These are phyloP conservation scores for Atherinomorus stipes DNA, from an alignment of 2,113 vertebrate genomes.

Conservation along the genomic window DNA sequence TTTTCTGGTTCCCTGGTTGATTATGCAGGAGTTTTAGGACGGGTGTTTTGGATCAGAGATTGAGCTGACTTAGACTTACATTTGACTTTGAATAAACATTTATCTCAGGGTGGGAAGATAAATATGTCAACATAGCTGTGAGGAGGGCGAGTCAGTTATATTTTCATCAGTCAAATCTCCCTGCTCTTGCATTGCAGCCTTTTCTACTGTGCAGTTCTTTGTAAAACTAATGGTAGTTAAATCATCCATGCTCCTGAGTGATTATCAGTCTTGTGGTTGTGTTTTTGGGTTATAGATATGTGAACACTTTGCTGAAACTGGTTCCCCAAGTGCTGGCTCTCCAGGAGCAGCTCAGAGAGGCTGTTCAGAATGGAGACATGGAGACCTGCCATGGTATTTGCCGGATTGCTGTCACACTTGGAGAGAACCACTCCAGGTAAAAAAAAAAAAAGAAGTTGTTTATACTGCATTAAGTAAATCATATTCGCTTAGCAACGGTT, in stretches of 20 bases:
- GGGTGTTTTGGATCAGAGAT: conserved; percentile 55
- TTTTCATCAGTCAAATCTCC: conserved; percentile 3
- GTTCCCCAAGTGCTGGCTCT: conserved; percentile 94
- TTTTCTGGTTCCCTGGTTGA: conserved; percentile 44
- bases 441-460: too few species aligned
- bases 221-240: neutral
- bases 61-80: conserved; percentile 28
- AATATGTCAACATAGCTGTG: conserved; percentile 45
- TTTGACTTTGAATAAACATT: conserved; percentile 56
- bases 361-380: conserved; percentile 97
- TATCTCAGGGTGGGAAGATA: conserved; percentile 47
- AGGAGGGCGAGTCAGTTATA: conserved; percentile 38
- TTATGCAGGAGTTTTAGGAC: conserved; percentile 50
- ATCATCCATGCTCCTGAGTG: neutral
- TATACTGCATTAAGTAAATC: too few species aligned
- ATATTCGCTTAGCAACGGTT: too few species aligned
- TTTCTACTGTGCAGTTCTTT: neutral
- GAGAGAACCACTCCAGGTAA: conserved; percentile 95
- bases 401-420: conserved; percentile 93
- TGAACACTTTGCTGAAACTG: conserved; percentile 97
- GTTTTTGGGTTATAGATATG: conserved; percentile 84
- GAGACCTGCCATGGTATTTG: conserved; percentile 98
- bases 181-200: neutral
- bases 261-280: conserved; percentile 13
- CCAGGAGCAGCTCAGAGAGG: conserved; percentile 95